Conservation (phyloP, 2,113 vertebrate genomes). For the Myiozetetes cayanensis region DNA sequence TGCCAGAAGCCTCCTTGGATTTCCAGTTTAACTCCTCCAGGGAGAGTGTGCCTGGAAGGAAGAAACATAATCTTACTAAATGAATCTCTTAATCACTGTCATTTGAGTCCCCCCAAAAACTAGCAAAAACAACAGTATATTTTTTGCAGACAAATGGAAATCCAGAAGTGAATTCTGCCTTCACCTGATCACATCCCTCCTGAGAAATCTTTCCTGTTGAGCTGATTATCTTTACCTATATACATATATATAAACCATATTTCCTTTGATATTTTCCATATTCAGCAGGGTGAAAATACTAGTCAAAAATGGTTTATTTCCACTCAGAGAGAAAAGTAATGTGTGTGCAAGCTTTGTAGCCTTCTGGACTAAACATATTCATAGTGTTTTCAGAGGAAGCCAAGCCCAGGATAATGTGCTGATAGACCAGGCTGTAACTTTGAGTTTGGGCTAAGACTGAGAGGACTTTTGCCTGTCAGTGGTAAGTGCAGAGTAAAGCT, state of each 20-base stretch:
- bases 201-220: slow-evolving; percentile 1
- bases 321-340: neutral
- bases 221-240: neutral
- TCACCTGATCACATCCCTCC: neutral
- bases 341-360: neutral
- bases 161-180: neutral
- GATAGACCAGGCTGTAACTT: neutral
- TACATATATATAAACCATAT: neutral
- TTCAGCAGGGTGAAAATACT: neutral
- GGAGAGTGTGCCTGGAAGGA: neutral
- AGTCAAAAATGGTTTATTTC: neutral
- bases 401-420: neutral
- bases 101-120: neutral
- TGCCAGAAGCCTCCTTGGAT: slow-evolving; percentile 4
- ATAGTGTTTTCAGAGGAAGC: neutral
- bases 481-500: neutral
- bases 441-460: neutral
- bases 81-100: slow-evolving; percentile 17
- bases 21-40: slow-evolving; percentile 28
- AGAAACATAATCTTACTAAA: neutral
- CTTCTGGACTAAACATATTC: neutral
- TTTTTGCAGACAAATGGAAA: neutral
- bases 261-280: neutral
- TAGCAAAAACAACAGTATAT: neutral
- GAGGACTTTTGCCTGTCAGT: neutral